Conservation (phyloP, 2,113 vertebrate species). For the Poicephalus meyeri region DNA sequence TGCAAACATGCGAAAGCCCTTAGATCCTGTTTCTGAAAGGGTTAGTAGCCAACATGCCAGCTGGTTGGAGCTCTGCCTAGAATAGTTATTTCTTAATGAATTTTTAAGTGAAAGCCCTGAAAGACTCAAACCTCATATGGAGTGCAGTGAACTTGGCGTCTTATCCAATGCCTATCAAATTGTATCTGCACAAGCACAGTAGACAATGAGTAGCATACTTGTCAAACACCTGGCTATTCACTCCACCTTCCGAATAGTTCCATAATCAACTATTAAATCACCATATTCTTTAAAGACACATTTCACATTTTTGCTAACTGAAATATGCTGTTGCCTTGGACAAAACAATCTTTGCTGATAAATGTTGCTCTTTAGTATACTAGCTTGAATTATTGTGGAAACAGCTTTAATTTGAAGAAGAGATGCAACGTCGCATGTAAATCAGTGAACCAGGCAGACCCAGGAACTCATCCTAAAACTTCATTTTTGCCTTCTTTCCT, state of each 20-base stretch:
- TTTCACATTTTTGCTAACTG: neutral
- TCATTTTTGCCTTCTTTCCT: neutral
- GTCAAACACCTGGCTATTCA: neutral
- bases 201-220: neutral
- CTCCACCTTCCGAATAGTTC: fast-evolving
- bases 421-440: neutral
- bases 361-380: neutral
- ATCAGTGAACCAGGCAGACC: neutral
- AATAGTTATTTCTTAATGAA: constrained; percentile 37
- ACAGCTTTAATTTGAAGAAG: neutral
- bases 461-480: neutral
- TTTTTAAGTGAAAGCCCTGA: neutral
- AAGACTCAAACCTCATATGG: neutral
- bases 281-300: neutral
- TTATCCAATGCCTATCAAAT: neutral
- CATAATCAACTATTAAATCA: neutral
- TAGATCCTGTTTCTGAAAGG: neutral
- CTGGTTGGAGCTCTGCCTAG: constrained; percentile 38
- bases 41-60: constrained; percentile 10
- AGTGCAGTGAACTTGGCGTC: neutral
- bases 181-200: neutral
- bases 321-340: neutral
- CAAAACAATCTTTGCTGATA: neutral
- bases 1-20: constrained; percentile 9
- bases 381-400: neutral